Percentiles rank a stretch among this genome's conserved stretches.
Conservation (phyloP, 1,140 invertebrate genomes). For the Drosophila guanche region DNA sequence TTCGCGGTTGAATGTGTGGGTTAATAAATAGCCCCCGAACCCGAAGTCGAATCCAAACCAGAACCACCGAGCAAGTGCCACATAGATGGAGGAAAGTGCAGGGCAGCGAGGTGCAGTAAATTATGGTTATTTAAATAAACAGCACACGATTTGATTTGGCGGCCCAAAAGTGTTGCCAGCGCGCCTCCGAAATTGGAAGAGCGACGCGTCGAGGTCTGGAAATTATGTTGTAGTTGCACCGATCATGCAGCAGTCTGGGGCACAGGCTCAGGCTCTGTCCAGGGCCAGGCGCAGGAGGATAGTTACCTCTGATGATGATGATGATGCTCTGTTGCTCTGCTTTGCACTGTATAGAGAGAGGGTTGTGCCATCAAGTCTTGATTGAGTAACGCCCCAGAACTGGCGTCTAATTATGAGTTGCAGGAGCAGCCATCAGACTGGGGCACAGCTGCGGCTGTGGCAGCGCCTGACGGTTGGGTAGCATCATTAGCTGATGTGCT, state of each 20-base stretch:
- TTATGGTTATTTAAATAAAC: slow-evolving; percentile 84
- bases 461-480: neutral
- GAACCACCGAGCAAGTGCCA: slow-evolving; percentile 1
- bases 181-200: slow-evolving; percentile 71
- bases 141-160: slow-evolving; percentile 83
- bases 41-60: neutral
- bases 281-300: slow-evolving; percentile 11
- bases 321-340: slow-evolving; percentile 37
- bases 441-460: neutral
- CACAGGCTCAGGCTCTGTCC: slow-evolving; percentile 26
- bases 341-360: slow-evolving; percentile 27
- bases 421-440: slow-evolving; percentile 20
- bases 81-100: slow-evolving; percentile 19
- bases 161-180: slow-evolving; percentile 74
- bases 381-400: slow-evolving; percentile 79
- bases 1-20: slow-evolving; percentile 42
- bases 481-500: slow-evolving; percentile 74
- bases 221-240: slow-evolving; percentile 74
- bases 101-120: slow-evolving; percentile 45
- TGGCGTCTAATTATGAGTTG: slow-evolving; percentile 73
- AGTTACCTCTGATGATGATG: slow-evolving; percentile 30
- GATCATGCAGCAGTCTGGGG: slow-evolving; percentile 40
- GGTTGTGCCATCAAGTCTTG: slow-evolving; percentile 81
- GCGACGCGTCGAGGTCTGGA: slow-evolving; percentile 49
- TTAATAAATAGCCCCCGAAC: slow-evolving; percentile 71